A percentile compares a stretch with the other conserved stretches of the same genome.
Evolutionary conservation across 2,113 vertebrate genomes (phyloP).

Genomic region (Pontoporia blainvillei): DNA sequence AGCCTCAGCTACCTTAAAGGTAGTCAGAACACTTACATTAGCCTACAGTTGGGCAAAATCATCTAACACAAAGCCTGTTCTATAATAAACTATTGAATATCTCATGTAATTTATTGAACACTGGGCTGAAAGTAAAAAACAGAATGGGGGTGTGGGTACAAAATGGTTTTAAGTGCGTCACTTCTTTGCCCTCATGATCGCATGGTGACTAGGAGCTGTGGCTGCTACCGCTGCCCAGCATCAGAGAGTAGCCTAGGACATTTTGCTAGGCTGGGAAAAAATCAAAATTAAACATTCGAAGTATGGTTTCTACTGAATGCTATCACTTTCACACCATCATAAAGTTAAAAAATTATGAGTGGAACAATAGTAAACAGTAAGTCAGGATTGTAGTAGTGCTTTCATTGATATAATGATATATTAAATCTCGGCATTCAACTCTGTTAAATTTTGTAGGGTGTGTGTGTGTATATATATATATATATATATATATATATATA

Average conservation of each 20-base stretch:
- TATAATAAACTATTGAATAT: not conserved
- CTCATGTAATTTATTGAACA: not conserved
- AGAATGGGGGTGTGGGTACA: not conserved
- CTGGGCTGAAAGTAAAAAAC: not conserved
- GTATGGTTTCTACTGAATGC: not conserved
- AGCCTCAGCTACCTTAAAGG: not conserved
- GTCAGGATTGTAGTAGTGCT: not conserved
- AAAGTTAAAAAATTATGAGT: not conserved
- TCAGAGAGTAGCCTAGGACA: not conserved
- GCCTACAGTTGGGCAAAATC: not conserved
- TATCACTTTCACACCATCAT: not conserved
- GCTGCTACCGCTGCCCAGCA: not conserved
- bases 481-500: no score
- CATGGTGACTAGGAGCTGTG: not conserved
- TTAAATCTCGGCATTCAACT: not conserved
- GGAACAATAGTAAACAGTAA: not conserved
- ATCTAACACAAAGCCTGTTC: not conserved
- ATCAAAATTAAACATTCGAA: not conserved
- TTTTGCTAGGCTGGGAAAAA: not conserved
- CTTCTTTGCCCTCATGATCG: not conserved
- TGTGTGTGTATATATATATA: not conserved
- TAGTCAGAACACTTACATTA: not conserved
- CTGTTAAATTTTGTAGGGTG: not conserved
- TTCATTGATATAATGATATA: not conserved
- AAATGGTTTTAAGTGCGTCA: not conserved